These are phyloP conservation scores for Cryptomyrus ogoouensis DNA, from an alignment of 2,113 vertebrate species.

Conservation along the genomic window DNA sequence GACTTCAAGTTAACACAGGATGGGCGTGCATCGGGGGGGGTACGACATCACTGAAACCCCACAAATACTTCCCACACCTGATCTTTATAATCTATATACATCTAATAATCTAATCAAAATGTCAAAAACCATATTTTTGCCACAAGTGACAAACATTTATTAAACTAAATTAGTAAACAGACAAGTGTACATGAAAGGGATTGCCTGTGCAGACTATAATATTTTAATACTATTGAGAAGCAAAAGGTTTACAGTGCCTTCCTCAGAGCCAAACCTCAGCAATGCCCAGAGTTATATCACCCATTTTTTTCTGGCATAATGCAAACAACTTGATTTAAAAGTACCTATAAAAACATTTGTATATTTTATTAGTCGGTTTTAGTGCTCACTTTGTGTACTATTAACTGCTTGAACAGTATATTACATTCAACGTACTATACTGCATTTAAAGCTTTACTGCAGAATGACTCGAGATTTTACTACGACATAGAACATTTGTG, in stretches of 20 bases:
- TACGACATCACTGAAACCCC: not conserved
- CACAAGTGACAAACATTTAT: not conserved
- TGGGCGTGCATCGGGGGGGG: not conserved
- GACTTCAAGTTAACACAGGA: not conserved
- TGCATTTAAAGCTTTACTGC: conserved; percentile 1
- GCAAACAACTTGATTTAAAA: not conserved
- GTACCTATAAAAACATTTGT: not conserved
- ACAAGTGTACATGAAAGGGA: not conserved
- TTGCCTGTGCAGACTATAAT: not conserved
- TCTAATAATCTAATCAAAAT: not conserved
- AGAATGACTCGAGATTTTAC: not conserved
- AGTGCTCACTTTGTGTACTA: not conserved
- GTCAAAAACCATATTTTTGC: not conserved
- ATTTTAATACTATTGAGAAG: not conserved
- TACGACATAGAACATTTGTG: not conserved
- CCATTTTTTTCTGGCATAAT: conserved; percentile 5
- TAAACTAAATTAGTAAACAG: not conserved
- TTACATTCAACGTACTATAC: not conserved
- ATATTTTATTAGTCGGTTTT: not conserved
- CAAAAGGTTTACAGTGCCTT: not conserved
- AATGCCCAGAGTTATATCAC: not conserved
- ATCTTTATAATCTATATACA: no score
- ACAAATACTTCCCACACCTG: not conserved
- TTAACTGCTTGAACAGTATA: not conserved
- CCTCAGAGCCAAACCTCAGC: not conserved